Evolutionary conservation across 2,888 invertebrate species (phyloP), one percentile per base, ranked within the genome.

Genomic region (Scaptomyza reducta): DNA sequence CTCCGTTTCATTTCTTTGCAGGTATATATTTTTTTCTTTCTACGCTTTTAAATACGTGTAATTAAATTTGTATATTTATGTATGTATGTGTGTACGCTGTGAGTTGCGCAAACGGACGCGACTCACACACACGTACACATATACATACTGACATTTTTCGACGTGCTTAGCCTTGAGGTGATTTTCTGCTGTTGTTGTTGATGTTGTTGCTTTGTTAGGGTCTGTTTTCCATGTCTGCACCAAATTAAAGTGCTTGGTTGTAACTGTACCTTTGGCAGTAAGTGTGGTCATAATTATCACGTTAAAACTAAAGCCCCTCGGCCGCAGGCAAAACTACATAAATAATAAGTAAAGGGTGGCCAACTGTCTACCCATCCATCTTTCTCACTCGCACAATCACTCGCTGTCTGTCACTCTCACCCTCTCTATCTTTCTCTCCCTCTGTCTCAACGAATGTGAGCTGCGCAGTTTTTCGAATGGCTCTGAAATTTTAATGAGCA

Each of bases 1-100:
- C 63, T 55, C 51, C 58, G 54, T 53, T 61, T 46, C 53, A 25
- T 70, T 68, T 65, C 42, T 7, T 51, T 57, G 22, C 54, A 45
- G 40, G 14, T 41, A 45, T 57, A 57, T 50, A 14, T 14, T 9
- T 64, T 47, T 57, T 57, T 38, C 9, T 29, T 27, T 72, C 74
- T 78, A 70, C 70, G 64, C 70, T 74, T 81, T 86, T 84, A 83
- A 89, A 89, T 83, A 76, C 71, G 79, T 88, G 86, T 88, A 90
- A 89, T 90, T 89, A 89, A 83, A 87, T 79, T 82, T 77, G 67
- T 45, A 29, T 63, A 68, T 42, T 40, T 54, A 45, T 42, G 31
- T 10, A 31, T 31, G 9, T 27, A 40, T 41, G 29, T 29, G 2
- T 40, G 29, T 13, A 14, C 35, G 25, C 10, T 25, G 2, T 44